phyloP scores from a whole-genome alignment of 2,113 vertebrate species.

The Ifrita kowaldi region DNA sequence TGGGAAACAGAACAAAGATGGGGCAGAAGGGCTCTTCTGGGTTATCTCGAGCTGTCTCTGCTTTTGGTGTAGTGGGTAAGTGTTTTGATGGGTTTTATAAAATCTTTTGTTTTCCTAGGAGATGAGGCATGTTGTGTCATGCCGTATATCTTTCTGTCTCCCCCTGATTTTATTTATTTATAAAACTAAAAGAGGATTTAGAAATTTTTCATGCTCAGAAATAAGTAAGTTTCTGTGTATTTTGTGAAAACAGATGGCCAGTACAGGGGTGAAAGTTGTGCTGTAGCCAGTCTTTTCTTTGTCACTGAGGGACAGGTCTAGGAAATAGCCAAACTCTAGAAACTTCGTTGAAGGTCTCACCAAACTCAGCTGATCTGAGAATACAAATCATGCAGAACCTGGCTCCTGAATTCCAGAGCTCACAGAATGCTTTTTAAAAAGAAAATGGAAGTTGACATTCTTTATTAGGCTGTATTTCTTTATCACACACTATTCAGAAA shows the following conservation, averaged over 20 bases:
- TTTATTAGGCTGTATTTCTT: not conserved
- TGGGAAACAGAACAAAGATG: constrained; percentile 93
- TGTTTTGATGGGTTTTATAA: not conserved
- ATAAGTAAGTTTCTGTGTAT: not conserved
- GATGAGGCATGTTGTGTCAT: constrained; percentile 33
- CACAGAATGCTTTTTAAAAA: not conserved
- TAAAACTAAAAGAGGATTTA: not conserved
- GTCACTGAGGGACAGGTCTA: not conserved
- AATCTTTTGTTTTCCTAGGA: not conserved
- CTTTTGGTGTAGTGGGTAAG: constrained; percentile 92
- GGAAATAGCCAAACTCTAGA: not conserved
- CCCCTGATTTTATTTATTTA: not conserved
- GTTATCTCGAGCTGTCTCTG: constrained; percentile 86
- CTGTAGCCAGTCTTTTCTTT: not conserved
- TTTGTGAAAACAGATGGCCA: not conserved
- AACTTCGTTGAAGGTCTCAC: not conserved
- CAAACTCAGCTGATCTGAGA: not conserved
- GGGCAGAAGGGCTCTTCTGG: constrained; percentile 92
- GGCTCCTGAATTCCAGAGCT: not conserved
- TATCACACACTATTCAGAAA: not conserved
- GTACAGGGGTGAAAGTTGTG: not conserved
- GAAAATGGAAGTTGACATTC: not conserved
- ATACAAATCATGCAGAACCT: not conserved
- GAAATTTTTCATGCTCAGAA: not conserved
- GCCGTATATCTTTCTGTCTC: not conserved